Conservation (phyloP, 2,113 vertebrate genomes). For the Natator depressus region DNA sequence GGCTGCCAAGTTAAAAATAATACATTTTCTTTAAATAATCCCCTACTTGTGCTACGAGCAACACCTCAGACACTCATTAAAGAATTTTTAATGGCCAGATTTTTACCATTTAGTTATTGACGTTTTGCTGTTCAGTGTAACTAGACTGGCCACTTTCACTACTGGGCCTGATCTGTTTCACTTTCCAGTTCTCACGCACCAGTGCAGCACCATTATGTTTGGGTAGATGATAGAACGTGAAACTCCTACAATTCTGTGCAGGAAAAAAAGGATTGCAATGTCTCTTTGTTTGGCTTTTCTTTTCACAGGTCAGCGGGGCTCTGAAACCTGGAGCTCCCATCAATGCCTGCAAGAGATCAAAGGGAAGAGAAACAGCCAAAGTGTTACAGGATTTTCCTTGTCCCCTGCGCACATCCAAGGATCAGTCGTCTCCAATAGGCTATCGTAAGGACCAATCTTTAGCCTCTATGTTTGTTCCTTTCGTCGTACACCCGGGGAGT, state of each 20-base stretch:
- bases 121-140: neutral
- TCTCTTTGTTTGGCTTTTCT: neutral
- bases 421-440: neutral
- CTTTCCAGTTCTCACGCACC: neutral
- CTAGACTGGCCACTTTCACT: neutral
- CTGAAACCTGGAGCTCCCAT: neutral
- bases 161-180: neutral
- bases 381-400: fast-evolving
- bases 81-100: neutral
- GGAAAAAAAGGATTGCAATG: neutral
- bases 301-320: neutral
- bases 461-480: neutral
- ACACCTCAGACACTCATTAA: neutral
- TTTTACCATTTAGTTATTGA: fast-evolving
- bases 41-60: neutral
- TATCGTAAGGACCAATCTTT: neutral
- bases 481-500: neutral
- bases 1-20: fast-evolving
- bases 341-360: neutral
- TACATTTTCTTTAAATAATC: neutral
- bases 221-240: neutral
- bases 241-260: neutral
- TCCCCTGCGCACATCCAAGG: fast-evolving
- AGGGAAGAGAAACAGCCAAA: neutral
- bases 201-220: fast-evolving